Percentiles rank a stretch among this genome's conserved stretches.
Conservation (phyloP, 2,113 vertebrate species). For the Eublepharis macularius region DNA sequence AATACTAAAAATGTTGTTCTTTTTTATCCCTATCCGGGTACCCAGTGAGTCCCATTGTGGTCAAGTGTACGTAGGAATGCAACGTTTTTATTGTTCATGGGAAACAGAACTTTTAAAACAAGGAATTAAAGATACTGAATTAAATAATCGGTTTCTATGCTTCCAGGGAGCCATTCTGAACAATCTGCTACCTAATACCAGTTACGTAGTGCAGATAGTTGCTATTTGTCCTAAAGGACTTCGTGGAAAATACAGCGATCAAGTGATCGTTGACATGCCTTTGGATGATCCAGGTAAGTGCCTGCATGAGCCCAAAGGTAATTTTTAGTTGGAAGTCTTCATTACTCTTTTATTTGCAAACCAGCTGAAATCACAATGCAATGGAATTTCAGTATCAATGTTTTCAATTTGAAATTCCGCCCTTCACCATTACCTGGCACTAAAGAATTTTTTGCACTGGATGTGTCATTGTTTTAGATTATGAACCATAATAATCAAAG, state of each 20-base stretch:
- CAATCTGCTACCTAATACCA: conserved; percentile 87
- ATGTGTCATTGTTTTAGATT: background rate
- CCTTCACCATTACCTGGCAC: background rate
- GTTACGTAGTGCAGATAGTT: conserved; percentile 92
- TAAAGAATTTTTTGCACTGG: background rate
- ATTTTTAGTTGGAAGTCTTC: conserved; percentile 33
- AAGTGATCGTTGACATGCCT: conserved; percentile 86
- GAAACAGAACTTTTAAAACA: too few relatives aligned
- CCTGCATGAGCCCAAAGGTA: conserved; percentile 9
- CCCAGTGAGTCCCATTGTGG: too few relatives aligned
- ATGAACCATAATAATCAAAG: background rate
- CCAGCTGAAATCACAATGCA: conserved; percentile 60
- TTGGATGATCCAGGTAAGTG: conserved; percentile 87
- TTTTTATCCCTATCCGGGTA: too few relatives aligned
- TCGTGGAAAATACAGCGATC: conserved; percentile 87
- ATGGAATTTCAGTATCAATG: conserved; percentile 62
- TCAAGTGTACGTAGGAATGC: too few relatives aligned
- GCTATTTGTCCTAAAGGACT: conserved; percentile 92
- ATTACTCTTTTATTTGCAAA: conserved; percentile 65
- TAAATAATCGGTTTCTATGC: conserved; percentile 4
- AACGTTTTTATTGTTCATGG: too few relatives aligned
- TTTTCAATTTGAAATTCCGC: conserved; percentile 49
- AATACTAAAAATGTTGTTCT: too few relatives aligned
- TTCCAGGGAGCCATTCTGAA: conserved; percentile 93
- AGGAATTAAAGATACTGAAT: background rate